Conservation (phyloP, 2,797 vertebrate genomes). For the Valencia hispanica region DNA sequence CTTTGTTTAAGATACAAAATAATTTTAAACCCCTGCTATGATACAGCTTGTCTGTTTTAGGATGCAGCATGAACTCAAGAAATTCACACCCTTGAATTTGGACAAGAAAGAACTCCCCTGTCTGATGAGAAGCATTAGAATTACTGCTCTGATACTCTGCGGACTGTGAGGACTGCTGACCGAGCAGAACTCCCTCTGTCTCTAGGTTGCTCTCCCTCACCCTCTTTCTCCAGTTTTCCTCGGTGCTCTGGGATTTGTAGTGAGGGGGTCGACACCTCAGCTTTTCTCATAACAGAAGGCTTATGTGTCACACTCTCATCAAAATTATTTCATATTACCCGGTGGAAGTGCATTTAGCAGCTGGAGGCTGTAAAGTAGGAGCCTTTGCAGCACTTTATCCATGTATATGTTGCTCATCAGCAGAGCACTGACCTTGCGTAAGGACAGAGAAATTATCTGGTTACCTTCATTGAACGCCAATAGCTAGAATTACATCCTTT, state of each 20-base stretch:
- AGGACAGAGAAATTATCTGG: slow-evolving; percentile 60
- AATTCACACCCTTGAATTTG: neutral
- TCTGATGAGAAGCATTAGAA: slow-evolving; percentile 68
- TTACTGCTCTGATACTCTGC: slow-evolving; percentile 66
- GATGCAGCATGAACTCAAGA: neutral
- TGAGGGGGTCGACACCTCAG: slow-evolving; percentile 66
- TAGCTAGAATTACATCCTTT: slow-evolving; percentile 50
- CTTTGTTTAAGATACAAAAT: neutral
- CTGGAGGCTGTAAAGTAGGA: slow-evolving; percentile 47
- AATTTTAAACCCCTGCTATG: neutral
- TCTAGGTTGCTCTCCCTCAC: slow-evolving; percentile 7
- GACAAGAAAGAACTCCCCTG: slow-evolving; percentile 43
- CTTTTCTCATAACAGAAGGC: slow-evolving; percentile 49
- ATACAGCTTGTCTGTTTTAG: neutral
- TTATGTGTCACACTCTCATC: slow-evolving; percentile 46
- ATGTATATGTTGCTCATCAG: slow-evolving; percentile 61
- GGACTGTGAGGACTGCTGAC: slow-evolving; percentile 71
- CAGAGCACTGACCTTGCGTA: slow-evolving; percentile 67
- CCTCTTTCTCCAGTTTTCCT: neutral
- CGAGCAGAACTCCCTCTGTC: slow-evolving; percentile 59
- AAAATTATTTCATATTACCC: slow-evolving; percentile 53
- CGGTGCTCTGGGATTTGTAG: slow-evolving; percentile 38
- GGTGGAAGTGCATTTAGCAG: slow-evolving; percentile 57
- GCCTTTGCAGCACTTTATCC: slow-evolving; percentile 63
- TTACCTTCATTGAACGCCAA: slow-evolving; percentile 52